A percentile compares a stretch with the other conserved stretches of the same genome.
Conservation (phyloP, 1,140 invertebrate genomes). For the Druon quercuslanigerum region DNA sequence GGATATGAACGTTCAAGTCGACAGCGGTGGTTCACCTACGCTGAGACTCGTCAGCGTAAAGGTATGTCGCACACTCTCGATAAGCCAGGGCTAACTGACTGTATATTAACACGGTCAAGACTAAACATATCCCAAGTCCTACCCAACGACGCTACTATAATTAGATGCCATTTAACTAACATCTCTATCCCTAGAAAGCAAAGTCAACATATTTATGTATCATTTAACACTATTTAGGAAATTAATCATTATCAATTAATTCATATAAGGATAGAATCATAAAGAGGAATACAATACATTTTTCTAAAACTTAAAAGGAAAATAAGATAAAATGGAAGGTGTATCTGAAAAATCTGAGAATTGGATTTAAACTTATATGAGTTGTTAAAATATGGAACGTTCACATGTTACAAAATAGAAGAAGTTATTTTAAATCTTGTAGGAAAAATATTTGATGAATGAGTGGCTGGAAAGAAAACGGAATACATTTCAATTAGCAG, state of each 20-base stretch:
- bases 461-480: neutral
- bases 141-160: constrained; percentile 1
- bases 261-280: no score
- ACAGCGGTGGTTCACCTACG: constrained; percentile 73
- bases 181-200: neutral
- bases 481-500: constrained; percentile 23
- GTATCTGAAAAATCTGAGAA: no score
- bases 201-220: neutral
- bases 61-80: constrained; percentile 55
- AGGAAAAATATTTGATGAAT: neutral
- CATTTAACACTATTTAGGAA: neutral
- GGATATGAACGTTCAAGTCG: constrained; percentile 77
- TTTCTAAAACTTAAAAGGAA: no score
- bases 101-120: constrained; percentile 22
- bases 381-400: no score
- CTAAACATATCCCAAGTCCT: constrained; percentile 15
- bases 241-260: no score
- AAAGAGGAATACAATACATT: no score
- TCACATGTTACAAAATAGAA: no score
- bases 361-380: no score
- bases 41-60: constrained; percentile 73
- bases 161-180: neutral
- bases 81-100: neutral
- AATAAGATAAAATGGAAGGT: no score
- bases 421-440: no score